These are phyloP conservation scores for Notiomystis cincta DNA, from an alignment of 2,113 vertebrate species.

Conservation along the genomic window DNA sequence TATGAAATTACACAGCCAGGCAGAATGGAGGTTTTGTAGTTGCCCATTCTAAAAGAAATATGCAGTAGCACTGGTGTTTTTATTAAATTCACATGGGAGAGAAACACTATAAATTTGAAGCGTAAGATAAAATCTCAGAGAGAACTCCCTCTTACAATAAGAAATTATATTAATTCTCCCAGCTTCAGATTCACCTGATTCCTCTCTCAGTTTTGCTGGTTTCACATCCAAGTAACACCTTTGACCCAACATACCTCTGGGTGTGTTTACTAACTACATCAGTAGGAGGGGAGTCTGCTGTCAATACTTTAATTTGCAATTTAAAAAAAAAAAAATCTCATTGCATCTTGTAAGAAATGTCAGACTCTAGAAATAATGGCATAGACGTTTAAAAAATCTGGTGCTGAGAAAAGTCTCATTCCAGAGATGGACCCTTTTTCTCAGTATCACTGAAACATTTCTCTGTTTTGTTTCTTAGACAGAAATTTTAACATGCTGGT, in stretches of 20 bases:
- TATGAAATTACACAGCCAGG: not conserved
- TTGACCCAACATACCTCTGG: not conserved
- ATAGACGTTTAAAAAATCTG: not conserved
- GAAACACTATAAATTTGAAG: not conserved
- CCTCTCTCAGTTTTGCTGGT: not conserved
- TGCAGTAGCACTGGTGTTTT: not conserved
- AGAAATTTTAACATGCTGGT: not conserved
- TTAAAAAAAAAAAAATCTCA: not conserved
- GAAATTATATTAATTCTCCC: not conserved
- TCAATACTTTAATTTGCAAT: not conserved
- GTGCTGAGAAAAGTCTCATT: not conserved
- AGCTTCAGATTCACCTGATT: not conserved
- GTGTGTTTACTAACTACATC: not conserved
- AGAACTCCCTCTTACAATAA: not conserved
- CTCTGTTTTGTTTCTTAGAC: not conserved
- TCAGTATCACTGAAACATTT: not conserved
- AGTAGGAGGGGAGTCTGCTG: not conserved
- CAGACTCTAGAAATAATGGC: not conserved
- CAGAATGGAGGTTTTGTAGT: not conserved
- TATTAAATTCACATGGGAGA: not conserved
- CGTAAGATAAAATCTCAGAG: fast-evolving
- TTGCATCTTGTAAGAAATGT: not conserved
- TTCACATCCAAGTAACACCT: not conserved
- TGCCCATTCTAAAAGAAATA: not conserved
- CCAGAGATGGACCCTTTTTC: not conserved